These are phyloP conservation scores for Anabas testudineus DNA, from an alignment of 2,797 vertebrate genomes.

Conservation along the genomic window DNA sequence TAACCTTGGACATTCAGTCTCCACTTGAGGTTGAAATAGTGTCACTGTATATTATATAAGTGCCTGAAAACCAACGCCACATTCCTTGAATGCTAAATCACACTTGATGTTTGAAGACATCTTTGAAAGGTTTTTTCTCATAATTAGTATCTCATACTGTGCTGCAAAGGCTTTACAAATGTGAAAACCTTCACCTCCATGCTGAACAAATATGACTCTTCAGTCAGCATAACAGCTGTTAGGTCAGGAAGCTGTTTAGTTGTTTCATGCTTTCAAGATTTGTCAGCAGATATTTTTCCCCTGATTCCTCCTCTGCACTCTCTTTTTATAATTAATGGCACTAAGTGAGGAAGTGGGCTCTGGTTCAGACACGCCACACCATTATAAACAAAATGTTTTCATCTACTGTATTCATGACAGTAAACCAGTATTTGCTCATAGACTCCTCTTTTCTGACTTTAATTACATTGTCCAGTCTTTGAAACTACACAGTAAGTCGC, in stretches of 20 bases:
- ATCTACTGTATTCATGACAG: slow-evolving; percentile 34
- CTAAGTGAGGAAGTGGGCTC: slow-evolving; percentile 48
- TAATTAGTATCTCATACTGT: not conserved
- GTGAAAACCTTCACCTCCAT: slow-evolving; percentile 3
- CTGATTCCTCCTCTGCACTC: slow-evolving; percentile 33
- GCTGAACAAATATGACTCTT: not conserved
- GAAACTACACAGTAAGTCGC: not conserved
- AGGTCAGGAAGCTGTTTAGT: slow-evolving; percentile 39
- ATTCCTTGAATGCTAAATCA: not conserved
- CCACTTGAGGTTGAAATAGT: not conserved
- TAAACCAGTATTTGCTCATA: slow-evolving; percentile 26
- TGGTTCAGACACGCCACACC: slow-evolving; percentile 44
- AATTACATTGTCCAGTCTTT: slow-evolving; percentile 5
- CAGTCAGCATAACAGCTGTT: slow-evolving; percentile 29
- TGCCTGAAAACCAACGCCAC: not conserved
- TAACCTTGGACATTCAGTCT: too few species aligned
- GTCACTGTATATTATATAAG: not conserved
- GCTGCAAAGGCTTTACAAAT: slow-evolving; percentile 11
- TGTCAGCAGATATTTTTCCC: slow-evolving; percentile 29
- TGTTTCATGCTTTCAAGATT: slow-evolving; percentile 33
- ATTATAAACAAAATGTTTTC: slow-evolving; percentile 49
- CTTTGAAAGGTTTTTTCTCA: not conserved
- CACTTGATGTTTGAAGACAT: not conserved
- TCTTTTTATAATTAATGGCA: slow-evolving; percentile 65
- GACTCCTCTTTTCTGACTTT: not conserved